A percentile compares a stretch with the other conserved stretches of the same genome.
Conservation (phyloP, 2,113 vertebrate genomes). For the Heterotis niloticus region DNA sequence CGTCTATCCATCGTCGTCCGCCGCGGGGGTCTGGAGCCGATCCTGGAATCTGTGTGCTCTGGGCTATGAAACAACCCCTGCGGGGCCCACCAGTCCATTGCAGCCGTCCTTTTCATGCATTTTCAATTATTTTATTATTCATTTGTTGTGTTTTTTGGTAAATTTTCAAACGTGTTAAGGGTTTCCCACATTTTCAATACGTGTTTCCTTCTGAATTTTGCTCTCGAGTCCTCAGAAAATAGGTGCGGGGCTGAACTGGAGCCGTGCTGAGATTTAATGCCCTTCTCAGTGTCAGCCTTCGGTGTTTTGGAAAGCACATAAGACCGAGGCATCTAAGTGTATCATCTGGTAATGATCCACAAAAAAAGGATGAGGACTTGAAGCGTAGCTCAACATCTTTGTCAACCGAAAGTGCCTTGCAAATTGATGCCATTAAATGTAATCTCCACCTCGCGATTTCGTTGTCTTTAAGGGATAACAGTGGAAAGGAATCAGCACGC, state of each 20-base stretch:
- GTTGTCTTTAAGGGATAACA: neutral
- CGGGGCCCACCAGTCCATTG: too few species aligned
- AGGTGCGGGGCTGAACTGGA: neutral
- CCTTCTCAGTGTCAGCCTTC: constrained; percentile 1
- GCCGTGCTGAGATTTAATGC: neutral
- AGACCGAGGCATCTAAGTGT: constrained; percentile 4
- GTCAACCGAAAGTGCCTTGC: neutral
- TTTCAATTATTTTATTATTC: too few species aligned
- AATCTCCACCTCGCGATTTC: neutral
- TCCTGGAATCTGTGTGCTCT: too few species aligned
- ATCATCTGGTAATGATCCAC: neutral
- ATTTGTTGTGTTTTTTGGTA: too few species aligned
- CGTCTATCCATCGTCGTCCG: too few species aligned
- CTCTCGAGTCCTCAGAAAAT: too few species aligned
- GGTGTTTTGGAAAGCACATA: neutral
- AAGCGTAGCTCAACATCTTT: neutral
- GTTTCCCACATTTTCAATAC: too few species aligned
- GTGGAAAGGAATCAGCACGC: neutral
- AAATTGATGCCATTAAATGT: constrained; percentile 15
- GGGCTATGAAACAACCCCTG: too few species aligned
- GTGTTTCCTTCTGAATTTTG: too few species aligned
- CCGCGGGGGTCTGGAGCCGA: too few species aligned
- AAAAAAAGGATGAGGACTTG: neutral
- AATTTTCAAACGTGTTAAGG: too few species aligned
- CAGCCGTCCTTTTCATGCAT: too few species aligned